Evolutionary conservation across 2,113 vertebrate species (phyloP).

Genomic region (Seriola dumerili): DNA sequence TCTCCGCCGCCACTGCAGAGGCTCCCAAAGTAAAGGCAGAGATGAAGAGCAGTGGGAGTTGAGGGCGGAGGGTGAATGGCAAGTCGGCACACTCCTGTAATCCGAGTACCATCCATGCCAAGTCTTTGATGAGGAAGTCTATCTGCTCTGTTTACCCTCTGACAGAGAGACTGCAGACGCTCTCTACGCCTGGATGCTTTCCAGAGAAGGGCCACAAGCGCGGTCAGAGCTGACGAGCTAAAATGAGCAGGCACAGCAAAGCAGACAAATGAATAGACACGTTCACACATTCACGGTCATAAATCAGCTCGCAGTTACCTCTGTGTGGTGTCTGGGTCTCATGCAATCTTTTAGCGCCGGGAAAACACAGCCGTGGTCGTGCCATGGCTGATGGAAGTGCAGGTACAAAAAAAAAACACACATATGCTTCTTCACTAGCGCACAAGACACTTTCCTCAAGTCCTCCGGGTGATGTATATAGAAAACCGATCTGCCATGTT

Average conservation of each 20-base stretch:
- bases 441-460: neutral
- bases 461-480: neutral
- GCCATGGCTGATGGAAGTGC: slow-evolving; percentile 46
- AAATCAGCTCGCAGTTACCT: slow-evolving; percentile 51
- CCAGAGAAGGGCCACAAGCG: slow-evolving; percentile 13
- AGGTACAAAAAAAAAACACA: slow-evolving; percentile 31
- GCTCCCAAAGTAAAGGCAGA: slow-evolving; percentile 6
- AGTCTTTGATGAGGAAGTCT: slow-evolving; percentile 44
- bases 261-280: slow-evolving; percentile 39
- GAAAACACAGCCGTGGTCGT: slow-evolving; percentile 13
- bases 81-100: slow-evolving; percentile 1
- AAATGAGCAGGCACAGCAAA: slow-evolving; percentile 23
- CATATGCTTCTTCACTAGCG: neutral
- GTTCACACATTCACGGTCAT: slow-evolving; percentile 35
- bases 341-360: slow-evolving; percentile 17
- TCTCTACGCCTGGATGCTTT: slow-evolving; percentile 27
- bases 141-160: slow-evolving; percentile 38
- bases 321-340: slow-evolving; percentile 48
- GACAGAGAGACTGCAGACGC: neutral
- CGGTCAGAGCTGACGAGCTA: neutral
- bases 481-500: neutral
- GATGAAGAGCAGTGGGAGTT: slow-evolving; percentile 17
- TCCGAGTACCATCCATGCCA: slow-evolving; percentile 15
- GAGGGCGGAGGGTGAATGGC: slow-evolving; percentile 8
- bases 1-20: slow-evolving; percentile 43